Conservation (phyloP, 2,888 invertebrate species). For the Dryobota labecula region DNA sequence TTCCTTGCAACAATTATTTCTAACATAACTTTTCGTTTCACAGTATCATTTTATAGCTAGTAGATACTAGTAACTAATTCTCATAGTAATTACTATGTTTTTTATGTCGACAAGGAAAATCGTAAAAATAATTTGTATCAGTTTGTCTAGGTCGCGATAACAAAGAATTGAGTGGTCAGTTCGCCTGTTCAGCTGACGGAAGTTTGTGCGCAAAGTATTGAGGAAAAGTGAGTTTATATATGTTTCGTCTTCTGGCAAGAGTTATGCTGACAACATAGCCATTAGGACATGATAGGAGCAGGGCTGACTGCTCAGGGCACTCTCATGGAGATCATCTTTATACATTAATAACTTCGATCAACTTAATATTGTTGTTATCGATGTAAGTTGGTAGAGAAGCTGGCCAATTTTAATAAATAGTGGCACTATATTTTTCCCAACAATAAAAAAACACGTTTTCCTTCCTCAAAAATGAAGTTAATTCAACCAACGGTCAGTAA, state of each 20-base stretch:
- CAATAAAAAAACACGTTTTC: background rate
- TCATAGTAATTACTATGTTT: slow-evolving; percentile 1
- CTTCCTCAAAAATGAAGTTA: background rate
- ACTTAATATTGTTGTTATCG: background rate
- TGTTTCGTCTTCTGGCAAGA: background rate
- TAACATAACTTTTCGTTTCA: background rate
- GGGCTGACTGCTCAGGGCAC: background rate
- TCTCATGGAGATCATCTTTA: background rate
- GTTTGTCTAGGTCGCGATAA: slow-evolving; percentile 24
- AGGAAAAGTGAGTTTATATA: slow-evolving; percentile 20
- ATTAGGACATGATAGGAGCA: background rate
- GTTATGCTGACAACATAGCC: background rate
- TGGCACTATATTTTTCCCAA: background rate
- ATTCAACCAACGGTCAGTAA: background rate
- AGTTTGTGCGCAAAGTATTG: background rate
- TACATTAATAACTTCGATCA: background rate
- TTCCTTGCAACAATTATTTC: background rate
- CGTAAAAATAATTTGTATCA: background rate
- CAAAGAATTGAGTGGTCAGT: background rate
- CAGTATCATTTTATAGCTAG: background rate
- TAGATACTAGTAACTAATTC: background rate
- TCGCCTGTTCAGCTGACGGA: background rate
- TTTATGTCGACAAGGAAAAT: slow-evolving; percentile 27
- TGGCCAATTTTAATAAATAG: background rate
- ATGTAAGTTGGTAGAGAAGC: background rate